Percentiles rank a stretch among this genome's conserved stretches.
These are phyloP conservation scores for Cassiopea andromeda DNA, from an alignment of 30 jellyfish, hydroid and myxozoan genomes.

Conservation along the genomic window DNA sequence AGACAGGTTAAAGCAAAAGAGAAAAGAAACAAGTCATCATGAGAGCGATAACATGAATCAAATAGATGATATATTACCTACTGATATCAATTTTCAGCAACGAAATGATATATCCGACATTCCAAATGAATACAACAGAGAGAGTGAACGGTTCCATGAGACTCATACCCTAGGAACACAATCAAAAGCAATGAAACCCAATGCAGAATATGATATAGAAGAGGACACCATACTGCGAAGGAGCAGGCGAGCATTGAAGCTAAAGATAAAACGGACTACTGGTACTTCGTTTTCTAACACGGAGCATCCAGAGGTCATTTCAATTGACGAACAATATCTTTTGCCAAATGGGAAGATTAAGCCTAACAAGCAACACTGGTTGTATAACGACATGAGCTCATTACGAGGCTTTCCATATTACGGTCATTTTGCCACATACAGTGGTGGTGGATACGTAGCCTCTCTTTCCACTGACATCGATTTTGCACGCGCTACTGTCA, in stretches of 20 bases:
- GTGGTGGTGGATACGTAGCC: conserved; percentile 90
- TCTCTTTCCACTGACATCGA: conserved; percentile 69
- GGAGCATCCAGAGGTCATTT: conserved; percentile 30
- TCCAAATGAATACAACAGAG: too few relatives aligned
- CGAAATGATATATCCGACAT: too few relatives aligned
- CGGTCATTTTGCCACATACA: conserved; percentile 63
- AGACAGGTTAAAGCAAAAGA: too few relatives aligned
- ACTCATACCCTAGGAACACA: neutral
- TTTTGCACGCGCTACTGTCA: conserved; percentile 60
- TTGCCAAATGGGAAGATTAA: conserved; percentile 32
- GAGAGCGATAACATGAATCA: too few relatives aligned
- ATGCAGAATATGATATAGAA: neutral
- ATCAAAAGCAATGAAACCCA: neutral
- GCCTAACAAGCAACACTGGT: conserved; percentile 54
- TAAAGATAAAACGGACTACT: conserved; percentile 34
- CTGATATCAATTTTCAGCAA: too few relatives aligned
- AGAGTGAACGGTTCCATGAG: neutral
- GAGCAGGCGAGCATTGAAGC: conserved; percentile 43
- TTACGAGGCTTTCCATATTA: conserved; percentile 74
- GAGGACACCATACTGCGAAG: neutral
- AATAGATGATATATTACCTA: too few relatives aligned
- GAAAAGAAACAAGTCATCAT: too few relatives aligned
- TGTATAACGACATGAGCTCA: conserved; percentile 23
- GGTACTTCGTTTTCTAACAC: neutral
- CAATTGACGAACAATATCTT: conserved; percentile 35